phyloP scores from a whole-genome alignment of 1,140 invertebrate genomes.

The Formica exsecta region DNA sequence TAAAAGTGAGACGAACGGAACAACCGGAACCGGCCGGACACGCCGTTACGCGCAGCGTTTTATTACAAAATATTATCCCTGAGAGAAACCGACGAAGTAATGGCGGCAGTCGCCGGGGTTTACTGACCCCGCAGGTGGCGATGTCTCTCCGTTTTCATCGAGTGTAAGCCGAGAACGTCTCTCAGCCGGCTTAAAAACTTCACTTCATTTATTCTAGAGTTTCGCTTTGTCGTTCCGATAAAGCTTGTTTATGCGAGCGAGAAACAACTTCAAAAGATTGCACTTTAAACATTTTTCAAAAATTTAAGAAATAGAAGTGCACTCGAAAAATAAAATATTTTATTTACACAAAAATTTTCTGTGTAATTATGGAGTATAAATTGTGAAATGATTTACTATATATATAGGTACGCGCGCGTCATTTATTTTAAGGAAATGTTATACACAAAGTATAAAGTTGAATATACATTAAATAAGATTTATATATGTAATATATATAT shows the following conservation, averaged over 20 bases:
- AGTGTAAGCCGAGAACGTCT: constrained; percentile 6
- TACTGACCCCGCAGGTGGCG: constrained; percentile 56
- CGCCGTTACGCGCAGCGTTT: constrained; percentile 42
- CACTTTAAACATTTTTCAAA: no score
- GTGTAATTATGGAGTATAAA: neutral
- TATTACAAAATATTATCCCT: constrained; percentile 70
- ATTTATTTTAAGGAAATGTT: neutral
- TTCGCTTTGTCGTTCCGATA: constrained; percentile 39
- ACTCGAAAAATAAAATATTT: neutral
- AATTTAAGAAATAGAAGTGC: neutral
- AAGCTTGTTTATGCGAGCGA: constrained; percentile 15
- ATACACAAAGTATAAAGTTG: neutral
- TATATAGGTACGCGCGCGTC: no score
- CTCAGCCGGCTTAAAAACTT: constrained; percentile 38
- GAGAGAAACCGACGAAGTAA: constrained; percentile 42
- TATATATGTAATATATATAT: neutral
- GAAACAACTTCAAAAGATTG: neutral
- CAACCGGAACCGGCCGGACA: constrained; percentile 50
- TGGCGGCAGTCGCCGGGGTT: constrained; percentile 45
- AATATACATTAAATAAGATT: constrained; percentile 15
- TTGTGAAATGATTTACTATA: neutral
- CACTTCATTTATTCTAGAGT: neutral
- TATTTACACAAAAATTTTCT: neutral
- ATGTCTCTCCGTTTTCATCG: constrained; percentile 58
- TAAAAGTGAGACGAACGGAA: constrained; percentile 43